These are phyloP conservation scores for Achatina immaculata DNA, from an alignment of 1,140 invertebrate genomes.

Conservation along the genomic window DNA sequence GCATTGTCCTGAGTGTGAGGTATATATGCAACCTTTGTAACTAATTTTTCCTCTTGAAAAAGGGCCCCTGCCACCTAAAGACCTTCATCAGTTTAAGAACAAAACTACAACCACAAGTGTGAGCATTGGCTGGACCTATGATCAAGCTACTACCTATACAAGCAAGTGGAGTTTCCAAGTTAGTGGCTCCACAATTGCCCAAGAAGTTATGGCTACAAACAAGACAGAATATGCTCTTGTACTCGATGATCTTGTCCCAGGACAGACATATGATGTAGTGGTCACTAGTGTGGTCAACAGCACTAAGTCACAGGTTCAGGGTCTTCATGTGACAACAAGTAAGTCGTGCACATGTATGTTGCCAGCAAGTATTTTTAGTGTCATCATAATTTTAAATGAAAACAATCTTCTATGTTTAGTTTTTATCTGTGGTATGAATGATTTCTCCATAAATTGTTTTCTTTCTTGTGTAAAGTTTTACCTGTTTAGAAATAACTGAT, in stretches of 20 bases:
- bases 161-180: conserved; percentile 42
- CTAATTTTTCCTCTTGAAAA: neutral
- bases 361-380: neutral
- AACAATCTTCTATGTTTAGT: too few species aligned
- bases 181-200: neutral
- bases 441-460: too few species aligned
- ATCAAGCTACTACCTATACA: conserved; percentile 33
- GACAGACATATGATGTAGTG: conserved; percentile 46
- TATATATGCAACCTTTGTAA: too few species aligned
- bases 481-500: too few species aligned
- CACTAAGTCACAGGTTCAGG: conserved; percentile 32
- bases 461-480: too few species aligned
- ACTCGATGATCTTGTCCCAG: conserved; percentile 42
- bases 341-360: conserved; percentile 35
- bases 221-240: neutral
- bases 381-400: neutral
- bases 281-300: conserved; percentile 42
- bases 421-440: too few species aligned
- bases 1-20: too few species aligned
- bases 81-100: conserved; percentile 5
- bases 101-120: conserved; percentile 37
- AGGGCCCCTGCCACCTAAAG: conserved; percentile 46
- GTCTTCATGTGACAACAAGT: conserved; percentile 49
- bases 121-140: conserved; percentile 45
- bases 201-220: conserved; percentile 13